These are phyloP conservation scores for Gnatocerus cornutus DNA, from an alignment of 2,888 invertebrate genomes.

Conservation along the genomic window DNA sequence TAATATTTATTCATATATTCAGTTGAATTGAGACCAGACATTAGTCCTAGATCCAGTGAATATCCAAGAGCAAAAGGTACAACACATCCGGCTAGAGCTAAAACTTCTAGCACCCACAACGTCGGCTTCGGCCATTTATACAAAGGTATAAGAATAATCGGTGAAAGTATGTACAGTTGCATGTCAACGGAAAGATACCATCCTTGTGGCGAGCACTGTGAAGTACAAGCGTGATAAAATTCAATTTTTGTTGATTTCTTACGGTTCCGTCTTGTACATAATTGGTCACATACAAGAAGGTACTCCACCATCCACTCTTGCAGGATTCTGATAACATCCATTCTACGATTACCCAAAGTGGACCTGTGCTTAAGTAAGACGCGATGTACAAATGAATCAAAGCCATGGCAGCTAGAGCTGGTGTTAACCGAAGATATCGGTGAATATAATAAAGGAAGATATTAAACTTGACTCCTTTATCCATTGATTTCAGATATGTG, in stretches of 20 bases:
- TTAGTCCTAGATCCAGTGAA: background rate
- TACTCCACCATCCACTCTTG: slow-evolving; percentile 40
- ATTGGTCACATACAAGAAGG: slow-evolving; percentile 45
- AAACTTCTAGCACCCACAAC: background rate
- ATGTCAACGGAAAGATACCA: slow-evolving; percentile 76
- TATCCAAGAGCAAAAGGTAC: slow-evolving; percentile 20
- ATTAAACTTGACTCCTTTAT: slow-evolving; percentile 62
- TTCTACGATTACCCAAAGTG: slow-evolving; percentile 41
- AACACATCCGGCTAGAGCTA: slow-evolving; percentile 31
- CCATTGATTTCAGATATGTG: slow-evolving; percentile 62
- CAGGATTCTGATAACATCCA: slow-evolving; percentile 22
- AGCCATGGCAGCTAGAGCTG: slow-evolving; percentile 48
- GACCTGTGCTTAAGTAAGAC: slow-evolving; percentile 43
- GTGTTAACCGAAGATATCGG: slow-evolving; percentile 63
- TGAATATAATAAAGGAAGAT: slow-evolving; percentile 57
- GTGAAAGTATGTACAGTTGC: slow-evolving; percentile 74
- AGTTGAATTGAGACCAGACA: background rate
- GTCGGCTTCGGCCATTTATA: slow-evolving; percentile 62
- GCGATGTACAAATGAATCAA: slow-evolving; percentile 37
- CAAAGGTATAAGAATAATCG: slow-evolving; percentile 72
- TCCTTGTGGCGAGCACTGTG: slow-evolving; percentile 71
- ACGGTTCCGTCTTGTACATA: slow-evolving; percentile 20
- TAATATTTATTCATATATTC: slow-evolving; percentile 23
- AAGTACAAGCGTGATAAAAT: no score
- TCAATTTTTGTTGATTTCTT: no score